Percentiles rank a stretch among this genome's conserved stretches.
phyloP scores from a whole-genome alignment of 2,113 vertebrate species.

The Spermophilus dauricus region DNA sequence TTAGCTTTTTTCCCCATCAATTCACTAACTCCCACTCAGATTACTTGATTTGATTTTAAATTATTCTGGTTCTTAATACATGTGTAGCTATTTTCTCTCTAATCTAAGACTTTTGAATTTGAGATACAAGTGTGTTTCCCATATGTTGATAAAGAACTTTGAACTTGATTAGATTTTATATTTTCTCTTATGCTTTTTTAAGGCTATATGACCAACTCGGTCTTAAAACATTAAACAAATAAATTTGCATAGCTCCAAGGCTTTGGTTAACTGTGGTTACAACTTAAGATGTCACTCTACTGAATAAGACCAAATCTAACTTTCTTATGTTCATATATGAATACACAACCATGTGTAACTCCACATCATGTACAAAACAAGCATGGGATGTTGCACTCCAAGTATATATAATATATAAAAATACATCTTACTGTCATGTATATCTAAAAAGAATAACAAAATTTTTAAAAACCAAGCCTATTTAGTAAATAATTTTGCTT shows the following conservation, averaged over 20 bases:
- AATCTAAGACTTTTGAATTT: conserved; percentile 18
- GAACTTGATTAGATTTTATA: neutral
- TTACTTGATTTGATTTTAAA: neutral
- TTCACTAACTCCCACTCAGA: neutral
- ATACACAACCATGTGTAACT: no score
- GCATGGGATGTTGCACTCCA: no score
- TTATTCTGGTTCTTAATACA: neutral
- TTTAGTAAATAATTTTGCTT: neutral
- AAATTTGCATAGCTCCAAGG: neutral
- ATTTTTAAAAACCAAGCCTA: neutral
- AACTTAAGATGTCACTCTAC: neutral
- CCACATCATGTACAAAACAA: no score
- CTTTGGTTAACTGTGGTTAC: neutral
- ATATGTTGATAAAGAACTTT: neutral
- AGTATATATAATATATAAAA: no score
- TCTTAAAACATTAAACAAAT: conserved; percentile 2
- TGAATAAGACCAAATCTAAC: neutral
- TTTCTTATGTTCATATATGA: no score
- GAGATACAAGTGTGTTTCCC: neutral
- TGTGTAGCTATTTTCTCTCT: neutral
- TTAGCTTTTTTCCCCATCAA: neutral
- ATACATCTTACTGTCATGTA: no score
- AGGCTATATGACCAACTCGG: neutral
- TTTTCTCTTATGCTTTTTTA: neutral
- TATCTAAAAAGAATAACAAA: no score